These are phyloP conservation scores for Alentia gelatinosa DNA, from an alignment of 2,888 invertebrate species.

Conservation along the genomic window DNA sequence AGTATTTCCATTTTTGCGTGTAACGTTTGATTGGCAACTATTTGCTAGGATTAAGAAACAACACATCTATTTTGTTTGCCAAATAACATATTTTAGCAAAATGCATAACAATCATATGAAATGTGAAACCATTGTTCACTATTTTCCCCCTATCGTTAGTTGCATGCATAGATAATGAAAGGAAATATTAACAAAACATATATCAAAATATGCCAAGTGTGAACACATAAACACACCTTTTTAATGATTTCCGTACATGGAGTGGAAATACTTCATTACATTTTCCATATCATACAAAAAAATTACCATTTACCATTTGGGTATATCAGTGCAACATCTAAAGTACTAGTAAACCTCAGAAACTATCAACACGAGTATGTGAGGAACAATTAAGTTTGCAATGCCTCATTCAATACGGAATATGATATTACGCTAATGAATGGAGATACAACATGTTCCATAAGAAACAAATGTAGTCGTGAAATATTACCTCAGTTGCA, in stretches of 20 bases:
- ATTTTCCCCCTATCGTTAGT: neutral
- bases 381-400: neutral
- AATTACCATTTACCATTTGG: no score
- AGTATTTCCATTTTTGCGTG: neutral
- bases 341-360: no score
- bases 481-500: no score
- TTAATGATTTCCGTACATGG: neutral
- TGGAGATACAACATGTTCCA: no score
- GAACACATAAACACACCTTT: neutral
- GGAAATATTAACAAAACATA: neutral
- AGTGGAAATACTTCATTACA: no score
- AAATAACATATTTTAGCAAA: neutral
- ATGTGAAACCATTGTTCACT: neutral
- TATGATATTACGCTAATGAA: no score
- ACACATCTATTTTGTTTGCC: neutral
- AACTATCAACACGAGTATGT: neutral
- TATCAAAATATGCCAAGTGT: neutral
- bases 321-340: no score
- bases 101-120: neutral
- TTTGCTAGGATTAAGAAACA: neutral
- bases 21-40: neutral
- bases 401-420: neutral
- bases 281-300: no score
- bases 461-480: no score
- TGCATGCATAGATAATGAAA: conserved; percentile 27